These are phyloP conservation scores for Gryon sp. DNA, from an alignment of 1,140 invertebrate genomes.

Conservation along the genomic window DNA sequence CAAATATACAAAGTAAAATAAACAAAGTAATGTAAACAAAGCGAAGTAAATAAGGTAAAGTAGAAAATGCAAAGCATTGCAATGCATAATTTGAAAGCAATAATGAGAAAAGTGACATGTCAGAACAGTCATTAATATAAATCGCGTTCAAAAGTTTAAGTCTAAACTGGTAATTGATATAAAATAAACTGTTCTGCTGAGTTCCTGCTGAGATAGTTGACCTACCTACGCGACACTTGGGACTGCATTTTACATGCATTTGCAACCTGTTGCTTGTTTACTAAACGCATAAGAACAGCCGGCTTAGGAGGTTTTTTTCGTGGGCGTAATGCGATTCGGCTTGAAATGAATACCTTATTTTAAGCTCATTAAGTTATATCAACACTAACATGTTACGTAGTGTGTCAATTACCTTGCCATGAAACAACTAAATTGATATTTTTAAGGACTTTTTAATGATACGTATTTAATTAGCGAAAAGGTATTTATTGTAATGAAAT, in stretches of 20 bases:
- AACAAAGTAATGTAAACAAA: no score
- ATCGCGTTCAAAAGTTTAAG: constrained; percentile 5
- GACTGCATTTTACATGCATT: constrained; percentile 47
- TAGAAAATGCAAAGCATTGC: no score
- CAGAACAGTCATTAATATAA: constrained; percentile 29
- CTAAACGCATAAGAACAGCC: constrained; percentile 18
- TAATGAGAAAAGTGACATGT: constrained; percentile 19
- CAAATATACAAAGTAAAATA: no score
- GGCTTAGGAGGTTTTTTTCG: constrained; percentile 23
- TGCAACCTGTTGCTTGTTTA: constrained; percentile 53
- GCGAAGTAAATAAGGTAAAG: no score
- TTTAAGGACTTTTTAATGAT: no score
- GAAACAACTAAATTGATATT: no score
- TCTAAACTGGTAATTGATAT: constrained; percentile 36
- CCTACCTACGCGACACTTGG: constrained; percentile 57
- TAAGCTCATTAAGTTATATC: constrained; percentile 43
- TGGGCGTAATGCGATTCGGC: constrained; percentile 47
- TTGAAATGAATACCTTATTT: constrained; percentile 43
- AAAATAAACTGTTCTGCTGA: constrained; percentile 39
- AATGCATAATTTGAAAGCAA: no score
- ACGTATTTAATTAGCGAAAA: no score
- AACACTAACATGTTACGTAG: constrained; percentile 15
- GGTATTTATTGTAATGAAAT: no score
- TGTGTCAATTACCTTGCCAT: constrained; percentile 20
- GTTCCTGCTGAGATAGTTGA: constrained; percentile 43